Percentiles rank a stretch among this genome's conserved stretches.
Conservation (phyloP, 2,888 invertebrate species). For the Metallyticus violacea region DNA sequence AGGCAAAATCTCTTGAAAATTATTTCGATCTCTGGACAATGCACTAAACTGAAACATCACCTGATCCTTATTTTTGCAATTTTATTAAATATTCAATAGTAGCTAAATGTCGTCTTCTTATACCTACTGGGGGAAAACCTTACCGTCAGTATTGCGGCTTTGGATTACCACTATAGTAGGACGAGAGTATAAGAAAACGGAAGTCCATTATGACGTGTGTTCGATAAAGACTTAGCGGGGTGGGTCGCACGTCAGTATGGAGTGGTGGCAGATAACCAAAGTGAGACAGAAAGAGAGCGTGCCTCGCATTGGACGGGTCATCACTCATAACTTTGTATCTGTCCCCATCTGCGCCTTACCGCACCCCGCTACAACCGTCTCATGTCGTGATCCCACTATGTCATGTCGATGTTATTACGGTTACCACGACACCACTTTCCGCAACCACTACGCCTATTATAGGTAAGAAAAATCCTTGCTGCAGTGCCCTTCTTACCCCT, state of each 20-base stretch:
- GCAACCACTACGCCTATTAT: not conserved
- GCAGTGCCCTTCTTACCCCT: not conserved
- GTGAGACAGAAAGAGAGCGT: not conserved
- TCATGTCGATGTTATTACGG: not conserved
- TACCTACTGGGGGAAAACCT: too few relatives aligned
- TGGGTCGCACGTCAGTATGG: not conserved
- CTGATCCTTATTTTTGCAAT: too few relatives aligned
- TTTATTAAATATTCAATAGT: too few relatives aligned
- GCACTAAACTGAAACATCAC: too few relatives aligned
- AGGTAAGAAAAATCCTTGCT: slow-evolving; percentile 2
- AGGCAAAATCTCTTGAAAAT: too few relatives aligned
- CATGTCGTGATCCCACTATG: not conserved
- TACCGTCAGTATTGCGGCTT: not conserved
- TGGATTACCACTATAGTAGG: not conserved
- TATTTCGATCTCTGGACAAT: too few relatives aligned
- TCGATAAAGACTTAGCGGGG: slow-evolving; percentile 4
- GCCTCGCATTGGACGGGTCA: not conserved
- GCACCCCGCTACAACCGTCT: not conserved
- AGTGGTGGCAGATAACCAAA: not conserved
- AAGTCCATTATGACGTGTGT: slow-evolving; percentile 10
- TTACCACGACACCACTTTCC: not conserved
- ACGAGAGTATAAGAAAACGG: not conserved
- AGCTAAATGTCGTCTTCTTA: too few relatives aligned
- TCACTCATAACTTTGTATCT: slow-evolving; percentile 16
- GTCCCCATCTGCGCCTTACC: not conserved